phyloP scores from a whole-genome alignment of 1,140 invertebrate genomes.

The Micrasema longulum region DNA sequence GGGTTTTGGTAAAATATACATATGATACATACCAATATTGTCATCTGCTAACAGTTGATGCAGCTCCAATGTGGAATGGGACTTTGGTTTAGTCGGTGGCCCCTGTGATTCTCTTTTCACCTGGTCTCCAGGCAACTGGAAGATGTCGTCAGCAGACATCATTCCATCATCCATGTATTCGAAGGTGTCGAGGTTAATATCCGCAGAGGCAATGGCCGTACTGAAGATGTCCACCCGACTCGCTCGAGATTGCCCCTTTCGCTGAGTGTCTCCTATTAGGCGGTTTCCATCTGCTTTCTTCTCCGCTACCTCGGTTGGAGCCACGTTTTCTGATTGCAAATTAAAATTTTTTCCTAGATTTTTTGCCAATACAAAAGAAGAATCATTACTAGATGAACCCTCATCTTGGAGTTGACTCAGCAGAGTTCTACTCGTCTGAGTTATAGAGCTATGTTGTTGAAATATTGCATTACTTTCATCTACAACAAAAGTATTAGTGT shows the following conservation, averaged over 20 bases:
- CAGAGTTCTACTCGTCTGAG: constrained; percentile 62
- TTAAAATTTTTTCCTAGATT: constrained; percentile 49
- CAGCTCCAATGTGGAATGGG: constrained; percentile 3
- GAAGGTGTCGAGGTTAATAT: constrained; percentile 68
- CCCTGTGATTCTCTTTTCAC: neutral
- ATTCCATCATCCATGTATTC: constrained; percentile 65
- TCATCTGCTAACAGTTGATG: constrained; percentile 22
- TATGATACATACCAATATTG: constrained; percentile 6
- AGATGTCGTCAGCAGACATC: constrained; percentile 64
- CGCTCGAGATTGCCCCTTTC: constrained; percentile 56
- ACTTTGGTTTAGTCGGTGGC: neutral
- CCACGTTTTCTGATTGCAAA: constrained; percentile 35
- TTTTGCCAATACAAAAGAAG: constrained; percentile 60
- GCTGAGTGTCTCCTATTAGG: constrained; percentile 56
- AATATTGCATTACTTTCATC: constrained; percentile 62
- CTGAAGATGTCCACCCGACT: constrained; percentile 67
- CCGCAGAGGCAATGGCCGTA: constrained; percentile 63
- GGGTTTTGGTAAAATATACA: no score
- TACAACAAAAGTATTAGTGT: constrained; percentile 56
- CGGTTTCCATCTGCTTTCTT: constrained; percentile 24
- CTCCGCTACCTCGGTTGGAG: neutral
- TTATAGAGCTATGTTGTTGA: constrained; percentile 59
- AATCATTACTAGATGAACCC: constrained; percentile 67
- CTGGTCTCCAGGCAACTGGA: constrained; percentile 46
- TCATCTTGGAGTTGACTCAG: constrained; percentile 67